phyloP scores from a whole-genome alignment of 2,888 invertebrate genomes.

The Aleiodes alternator region DNA sequence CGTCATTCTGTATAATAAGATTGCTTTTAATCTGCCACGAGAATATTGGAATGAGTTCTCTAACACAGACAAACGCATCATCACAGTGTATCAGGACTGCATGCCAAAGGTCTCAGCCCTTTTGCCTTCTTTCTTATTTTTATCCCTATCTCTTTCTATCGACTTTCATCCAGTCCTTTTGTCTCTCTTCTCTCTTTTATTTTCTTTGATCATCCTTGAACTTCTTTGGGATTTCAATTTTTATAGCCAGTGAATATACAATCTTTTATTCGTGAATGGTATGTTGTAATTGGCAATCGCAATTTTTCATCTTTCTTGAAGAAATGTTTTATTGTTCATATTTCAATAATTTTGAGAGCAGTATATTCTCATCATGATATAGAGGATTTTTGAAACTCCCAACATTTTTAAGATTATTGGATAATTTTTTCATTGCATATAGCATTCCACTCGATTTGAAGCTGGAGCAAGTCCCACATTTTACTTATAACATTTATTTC shows the following conservation, averaged over 20 bases:
- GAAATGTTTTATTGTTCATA: constrained; percentile 5
- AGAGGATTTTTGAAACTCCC: no score
- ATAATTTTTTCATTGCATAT: no score
- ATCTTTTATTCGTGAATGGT: constrained; percentile 11
- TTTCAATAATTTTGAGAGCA: background rate
- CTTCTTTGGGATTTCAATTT: constrained; percentile 36
- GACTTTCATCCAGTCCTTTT: background rate
- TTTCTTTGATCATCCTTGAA: constrained; percentile 49
- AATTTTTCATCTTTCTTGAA: constrained; percentile 7
- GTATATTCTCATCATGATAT: no score
- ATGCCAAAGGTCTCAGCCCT: constrained; percentile 43
- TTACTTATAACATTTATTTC: no score
- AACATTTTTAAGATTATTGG: no score
- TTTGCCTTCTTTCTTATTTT: constrained; percentile 31
- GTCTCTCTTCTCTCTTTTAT: constrained; percentile 8
- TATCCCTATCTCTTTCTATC: constrained; percentile 9
- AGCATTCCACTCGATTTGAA: no score
- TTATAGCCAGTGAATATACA: constrained; percentile 29
- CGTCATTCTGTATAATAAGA: constrained; percentile 74
- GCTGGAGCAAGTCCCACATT: no score
- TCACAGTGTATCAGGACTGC: constrained; percentile 38
- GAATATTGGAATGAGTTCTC: constrained; percentile 56
- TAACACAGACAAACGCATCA: constrained; percentile 37
- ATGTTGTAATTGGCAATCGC: constrained; percentile 28
- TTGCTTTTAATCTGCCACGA: constrained; percentile 69